Evolutionary conservation across 2,797 vertebrate genomes (phyloP).

Genomic region (Chelidonichthys spinosus): DNA sequence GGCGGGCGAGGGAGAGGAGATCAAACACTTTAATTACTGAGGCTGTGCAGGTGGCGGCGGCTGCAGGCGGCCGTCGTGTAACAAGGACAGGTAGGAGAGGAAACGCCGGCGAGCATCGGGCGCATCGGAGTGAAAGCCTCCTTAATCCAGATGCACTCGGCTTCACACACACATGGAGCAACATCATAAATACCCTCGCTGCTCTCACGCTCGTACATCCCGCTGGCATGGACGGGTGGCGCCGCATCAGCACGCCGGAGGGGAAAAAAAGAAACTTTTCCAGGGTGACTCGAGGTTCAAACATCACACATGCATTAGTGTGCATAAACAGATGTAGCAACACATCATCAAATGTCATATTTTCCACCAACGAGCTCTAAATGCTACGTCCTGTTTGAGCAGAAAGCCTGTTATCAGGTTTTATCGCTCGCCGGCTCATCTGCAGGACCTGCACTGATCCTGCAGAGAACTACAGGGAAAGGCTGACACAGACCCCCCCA

Average conservation of each 20-base stretch:
- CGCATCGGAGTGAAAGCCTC: slow-evolving; percentile 55
- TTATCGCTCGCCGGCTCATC: slow-evolving; percentile 60
- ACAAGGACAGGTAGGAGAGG: slow-evolving; percentile 75
- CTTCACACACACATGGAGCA: slow-evolving; percentile 24
- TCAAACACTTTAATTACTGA: slow-evolving; percentile 87
- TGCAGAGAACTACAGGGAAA: slow-evolving; percentile 48
- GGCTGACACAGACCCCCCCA: slow-evolving; percentile 58
- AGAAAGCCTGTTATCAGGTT: slow-evolving; percentile 46
- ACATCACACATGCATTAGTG: slow-evolving; percentile 38
- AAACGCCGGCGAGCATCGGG: slow-evolving; percentile 52
- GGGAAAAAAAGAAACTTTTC: slow-evolving; percentile 18
- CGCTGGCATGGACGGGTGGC: slow-evolving; percentile 38
- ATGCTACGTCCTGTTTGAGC: slow-evolving; percentile 29
- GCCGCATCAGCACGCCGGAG: background rate
- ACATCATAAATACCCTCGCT: slow-evolving; percentile 48
- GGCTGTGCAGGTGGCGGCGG: slow-evolving; percentile 79
- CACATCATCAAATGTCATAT: slow-evolving; percentile 25
- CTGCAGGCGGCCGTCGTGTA: slow-evolving; percentile 76
- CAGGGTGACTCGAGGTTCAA: background rate
- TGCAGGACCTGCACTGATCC: slow-evolving; percentile 58
- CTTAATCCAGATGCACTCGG: slow-evolving; percentile 50
- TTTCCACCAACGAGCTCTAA: slow-evolving; percentile 26
- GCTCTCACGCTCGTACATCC: slow-evolving; percentile 27
- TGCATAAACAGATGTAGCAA: slow-evolving; percentile 3
- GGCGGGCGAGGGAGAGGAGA: slow-evolving; percentile 71